Conservation (phyloP, 2,888 invertebrate species). For the Ypsolopha scabrella region DNA sequence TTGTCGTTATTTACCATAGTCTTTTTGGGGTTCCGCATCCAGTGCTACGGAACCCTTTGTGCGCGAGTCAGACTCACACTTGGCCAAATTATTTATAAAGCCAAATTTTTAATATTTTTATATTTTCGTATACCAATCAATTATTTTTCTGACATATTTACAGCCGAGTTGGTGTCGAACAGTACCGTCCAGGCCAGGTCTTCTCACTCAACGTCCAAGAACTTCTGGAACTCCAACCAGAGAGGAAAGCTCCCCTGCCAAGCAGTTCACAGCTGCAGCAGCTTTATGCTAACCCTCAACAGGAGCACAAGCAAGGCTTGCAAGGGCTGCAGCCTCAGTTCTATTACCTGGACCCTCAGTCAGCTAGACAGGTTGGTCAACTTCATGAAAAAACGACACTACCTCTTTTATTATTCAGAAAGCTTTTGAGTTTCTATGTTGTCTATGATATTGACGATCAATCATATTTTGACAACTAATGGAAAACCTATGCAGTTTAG, state of each 20-base stretch:
- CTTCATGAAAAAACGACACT: background rate
- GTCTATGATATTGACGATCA: too few relatives aligned
- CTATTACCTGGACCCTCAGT: conserved; percentile 27
- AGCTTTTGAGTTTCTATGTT: background rate
- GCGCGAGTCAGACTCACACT: too few relatives aligned
- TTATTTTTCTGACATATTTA: too few relatives aligned
- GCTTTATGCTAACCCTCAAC: conserved; percentile 39
- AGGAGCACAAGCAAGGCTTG: conserved; percentile 39
- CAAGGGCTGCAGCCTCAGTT: conserved; percentile 33
- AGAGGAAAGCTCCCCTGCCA: conserved; percentile 44
- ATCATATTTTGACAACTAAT: too few relatives aligned
- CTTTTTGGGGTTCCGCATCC: too few relatives aligned
- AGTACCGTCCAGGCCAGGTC: conserved; percentile 60
- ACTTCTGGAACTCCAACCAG: conserved; percentile 50
- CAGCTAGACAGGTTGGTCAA: background rate
- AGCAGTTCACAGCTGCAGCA: conserved; percentile 46
- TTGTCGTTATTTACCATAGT: too few relatives aligned
- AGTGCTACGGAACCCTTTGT: too few relatives aligned
- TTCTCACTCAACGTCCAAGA: conserved; percentile 53
- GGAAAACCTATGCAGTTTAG: too few relatives aligned
- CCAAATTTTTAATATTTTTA: too few relatives aligned
- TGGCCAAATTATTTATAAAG: too few relatives aligned
- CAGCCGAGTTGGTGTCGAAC: conserved; percentile 36
- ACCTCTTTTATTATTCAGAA: background rate
- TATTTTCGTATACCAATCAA: too few relatives aligned